Base-by-base conservation (phyloP, 2,888 invertebrate species). In the Tenthredo scrophulariae region DNA sequence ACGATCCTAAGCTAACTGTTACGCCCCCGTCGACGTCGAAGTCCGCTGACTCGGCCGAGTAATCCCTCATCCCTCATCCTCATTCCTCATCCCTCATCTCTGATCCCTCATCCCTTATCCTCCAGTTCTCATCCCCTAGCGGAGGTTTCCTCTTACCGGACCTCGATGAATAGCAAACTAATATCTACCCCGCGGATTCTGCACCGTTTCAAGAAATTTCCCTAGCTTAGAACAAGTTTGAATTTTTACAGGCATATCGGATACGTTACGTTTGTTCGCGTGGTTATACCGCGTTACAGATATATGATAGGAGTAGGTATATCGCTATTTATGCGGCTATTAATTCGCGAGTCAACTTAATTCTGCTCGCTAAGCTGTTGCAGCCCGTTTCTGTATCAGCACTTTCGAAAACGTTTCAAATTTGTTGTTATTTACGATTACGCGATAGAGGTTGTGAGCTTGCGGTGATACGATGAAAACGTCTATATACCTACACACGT, bases 31-130 rank as follows among this genome's bases (percentile, higher is more conserved):
- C 26, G 54, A 29, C 77, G 77, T 77, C 50, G 77, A 62, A 79
- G 79, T 85, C 86, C 84, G 87, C 88, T 87, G 87, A 87, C 87
- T 86, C 58, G 50, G 85, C 85, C 86, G 84, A 86, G 87, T 85
- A 86, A 85, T 84, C 80, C 80, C 33, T 84, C 26, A 50, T 67
- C 72, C 85, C 29, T 84, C 22, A 54, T 67, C 74, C 77, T 37
- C 70, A 70, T 70, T 5, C 70, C 70, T 37, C 33, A 70, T 70
- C 37, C 22, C 62, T 26, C 62, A 85, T 84, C 79, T 37, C 70
- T 70, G 0, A 15, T 70, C 37, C 58, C 9, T 58, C 9, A 84
- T 83, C 67, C 84, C 37, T 84, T 15, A 54, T 70, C 74, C 54
- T 79, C 29, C 85, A 80, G 85, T 85, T 85, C 85, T 86, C 75